phyloP scores from a whole-genome alignment of 2,888 invertebrate species.

The Eristalinus aeneus region DNA sequence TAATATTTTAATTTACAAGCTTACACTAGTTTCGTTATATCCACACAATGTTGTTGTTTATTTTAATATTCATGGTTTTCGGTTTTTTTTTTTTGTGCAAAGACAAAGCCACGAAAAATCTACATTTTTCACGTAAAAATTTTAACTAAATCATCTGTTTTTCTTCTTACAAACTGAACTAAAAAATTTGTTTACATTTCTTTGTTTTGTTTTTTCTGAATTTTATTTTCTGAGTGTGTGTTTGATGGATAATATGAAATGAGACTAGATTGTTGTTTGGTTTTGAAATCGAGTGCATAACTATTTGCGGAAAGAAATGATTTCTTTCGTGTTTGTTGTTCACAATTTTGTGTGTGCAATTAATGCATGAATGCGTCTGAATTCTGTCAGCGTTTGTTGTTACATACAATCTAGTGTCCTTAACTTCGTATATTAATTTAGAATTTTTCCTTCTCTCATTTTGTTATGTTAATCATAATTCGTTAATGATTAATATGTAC shows the following conservation, averaged over 20 bases:
- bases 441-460: slow-evolving; percentile 52
- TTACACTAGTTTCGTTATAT: slow-evolving; percentile 66
- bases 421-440: slow-evolving; percentile 71
- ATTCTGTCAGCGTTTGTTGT: not conserved
- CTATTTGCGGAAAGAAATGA: slow-evolving; percentile 44
- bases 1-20: slow-evolving; percentile 57
- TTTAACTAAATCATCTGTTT: slow-evolving; percentile 26
- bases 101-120: slow-evolving; percentile 72
- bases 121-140: slow-evolving; percentile 63
- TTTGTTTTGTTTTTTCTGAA: slow-evolving; percentile 18
- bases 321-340: slow-evolving; percentile 10
- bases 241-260: slow-evolving; percentile 18
- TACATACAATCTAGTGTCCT: slow-evolving; percentile 53
- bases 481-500: slow-evolving; percentile 51
- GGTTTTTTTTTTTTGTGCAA: slow-evolving; percentile 71
- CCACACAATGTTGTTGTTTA: slow-evolving; percentile 37
- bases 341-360: not conserved
- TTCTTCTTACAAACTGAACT: not conserved
- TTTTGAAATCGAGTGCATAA: slow-evolving; percentile 58
- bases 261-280: not conserved
- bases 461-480: slow-evolving; percentile 41
- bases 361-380: slow-evolving; percentile 18
- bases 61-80: slow-evolving; percentile 19
- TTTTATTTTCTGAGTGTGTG: slow-evolving; percentile 35
- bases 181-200: slow-evolving; percentile 43